Base-by-base conservation (phyloP, 2,888 invertebrate genomes). In the Lasioglossum malachurum region DNA sequence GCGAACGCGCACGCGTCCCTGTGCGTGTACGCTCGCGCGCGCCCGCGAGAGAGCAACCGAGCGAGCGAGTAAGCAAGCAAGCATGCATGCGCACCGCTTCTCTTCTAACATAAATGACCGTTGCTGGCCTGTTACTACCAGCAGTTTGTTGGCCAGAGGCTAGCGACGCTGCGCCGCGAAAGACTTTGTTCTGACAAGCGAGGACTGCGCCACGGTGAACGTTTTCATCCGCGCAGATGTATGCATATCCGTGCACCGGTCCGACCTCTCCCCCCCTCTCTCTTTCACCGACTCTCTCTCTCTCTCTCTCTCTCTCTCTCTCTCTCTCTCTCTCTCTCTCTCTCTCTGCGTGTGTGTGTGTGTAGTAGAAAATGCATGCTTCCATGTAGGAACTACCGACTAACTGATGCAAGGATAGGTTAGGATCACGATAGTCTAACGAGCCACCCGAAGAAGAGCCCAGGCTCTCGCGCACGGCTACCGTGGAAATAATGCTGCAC, bases 111-210 rank as follows among this genome's bases (percentile, higher is more conserved):
- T 88, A 89, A 89, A 82, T 82, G 88, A 90, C 83, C 89, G 89
- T 89, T 88, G 88, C 88, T 71, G 87, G 83, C 80, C 84, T 83
- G 85, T 90, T 90, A 88, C 90, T 90, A 87, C 85, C 87, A 91
- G 75, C 91, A 75, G 89, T 85, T 85, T 85, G 89, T 81, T 89
- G 89, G 81, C 84, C 87, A 89, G 85, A 85, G 89, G 83, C 85
- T 89, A 86, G 75, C 83, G 81, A 86, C 82, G 77, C 81, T 76
- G 46, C 79, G 80, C 76, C 75, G 89, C 82, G 75, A 90, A 81
- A 88, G 86, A 90, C 82, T 88, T 84, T 78, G 90, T 74, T 84
- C 88, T 77, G 87, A 89, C 86, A 77, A 86, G 83, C 44, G 60
- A 44, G 69, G 75, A 64, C 80, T 82, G 78, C 75, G 76, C 73